Base-by-base conservation (phyloP, 2,797 vertebrate species). In the Cynopterus sphinx region DNA sequence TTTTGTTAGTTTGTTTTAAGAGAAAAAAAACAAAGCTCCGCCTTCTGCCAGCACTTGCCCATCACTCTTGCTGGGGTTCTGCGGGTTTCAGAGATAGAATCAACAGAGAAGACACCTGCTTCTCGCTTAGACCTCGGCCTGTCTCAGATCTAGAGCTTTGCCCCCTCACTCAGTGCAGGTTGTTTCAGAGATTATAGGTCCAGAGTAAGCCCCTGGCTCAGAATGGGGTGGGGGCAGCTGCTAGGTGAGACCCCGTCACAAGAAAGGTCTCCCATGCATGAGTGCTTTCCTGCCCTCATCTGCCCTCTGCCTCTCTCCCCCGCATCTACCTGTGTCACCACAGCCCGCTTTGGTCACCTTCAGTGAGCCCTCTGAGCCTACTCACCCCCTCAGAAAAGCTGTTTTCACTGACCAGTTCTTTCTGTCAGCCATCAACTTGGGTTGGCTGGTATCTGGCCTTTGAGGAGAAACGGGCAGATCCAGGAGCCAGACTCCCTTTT, bases 291-390 rank as follows among this genome's bases (percentile, higher is more conserved):
- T 2, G 0, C 57, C 43, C 33, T 65, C 55, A 39, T 85, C 22
- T 21, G 28, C n/a, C 28, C n/a, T 53, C 61, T 39, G 6, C 28
- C 16, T 26, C 13, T 46, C 31, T 31, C 59, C 39, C 33, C 22
- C 8, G 21, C 36, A 16, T 26, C 5, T 41, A 28, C 12, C 9
- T 16, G 1, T 0, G 13, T 16, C 9, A 2, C 39, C n/a, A 36
- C 61, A 24, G 31, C 65, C 71, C 33, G 8, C 53, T 63, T 24
- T 16, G 79, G 36, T 79, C n/a, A 55, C 36, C 12, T 81, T 79
- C 2, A 11, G 2, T 10, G 55, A 51, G 65, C 36, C 12, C 21
- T 9, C 57, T 13, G 9, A 78, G 21, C 51, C 43, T 43, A 3
- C 28, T 28, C 9, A 6, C 2, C 36, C n/a, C 13, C 9, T 43